These are phyloP conservation scores for Gymnoscopelus microlampas DNA, from an alignment of 2,797 vertebrate genomes.

Conservation along the genomic window DNA sequence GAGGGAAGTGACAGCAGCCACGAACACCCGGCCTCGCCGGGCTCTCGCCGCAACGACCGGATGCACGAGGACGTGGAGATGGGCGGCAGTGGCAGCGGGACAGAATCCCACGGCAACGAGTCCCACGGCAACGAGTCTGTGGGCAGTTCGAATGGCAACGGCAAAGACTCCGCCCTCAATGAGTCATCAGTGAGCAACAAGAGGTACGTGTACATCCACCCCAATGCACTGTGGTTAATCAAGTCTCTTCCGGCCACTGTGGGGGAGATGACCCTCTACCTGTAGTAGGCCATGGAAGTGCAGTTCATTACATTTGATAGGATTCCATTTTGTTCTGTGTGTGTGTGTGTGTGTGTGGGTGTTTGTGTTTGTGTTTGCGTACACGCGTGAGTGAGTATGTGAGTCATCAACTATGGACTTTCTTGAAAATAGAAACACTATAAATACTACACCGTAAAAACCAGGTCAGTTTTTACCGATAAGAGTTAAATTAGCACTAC, in stretches of 20 bases:
- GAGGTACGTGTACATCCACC: constrained; percentile 81
- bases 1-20: constrained; percentile 81
- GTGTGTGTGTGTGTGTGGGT: constrained; percentile 24
- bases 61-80: constrained; percentile 90
- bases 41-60: constrained; percentile 59
- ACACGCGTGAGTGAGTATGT: too few relatives aligned
- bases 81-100: constrained; percentile 85
- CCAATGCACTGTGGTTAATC: constrained; percentile 4
- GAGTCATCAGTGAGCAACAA: constrained; percentile 84
- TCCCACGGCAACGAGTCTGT: constrained; percentile 86
- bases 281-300: constrained; percentile 53
- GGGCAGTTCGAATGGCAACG: constrained; percentile 74
- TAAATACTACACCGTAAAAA: too few relatives aligned
- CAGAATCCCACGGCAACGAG: constrained; percentile 84
- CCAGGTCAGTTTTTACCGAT: too few relatives aligned
- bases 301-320: constrained; percentile 46
- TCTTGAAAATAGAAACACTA: too few relatives aligned
- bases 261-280: constrained; percentile 30
- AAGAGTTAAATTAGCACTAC: too few relatives aligned
- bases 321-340: constrained; percentile 35
- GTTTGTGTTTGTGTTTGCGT: too few relatives aligned
- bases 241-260: not conserved
- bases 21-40: constrained; percentile 51
- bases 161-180: constrained; percentile 85
- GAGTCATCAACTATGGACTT: too few relatives aligned